Evolutionary conservation across 2,797 vertebrate genomes (phyloP).

Genomic region (Catamblyrhynchus diadema): DNA sequence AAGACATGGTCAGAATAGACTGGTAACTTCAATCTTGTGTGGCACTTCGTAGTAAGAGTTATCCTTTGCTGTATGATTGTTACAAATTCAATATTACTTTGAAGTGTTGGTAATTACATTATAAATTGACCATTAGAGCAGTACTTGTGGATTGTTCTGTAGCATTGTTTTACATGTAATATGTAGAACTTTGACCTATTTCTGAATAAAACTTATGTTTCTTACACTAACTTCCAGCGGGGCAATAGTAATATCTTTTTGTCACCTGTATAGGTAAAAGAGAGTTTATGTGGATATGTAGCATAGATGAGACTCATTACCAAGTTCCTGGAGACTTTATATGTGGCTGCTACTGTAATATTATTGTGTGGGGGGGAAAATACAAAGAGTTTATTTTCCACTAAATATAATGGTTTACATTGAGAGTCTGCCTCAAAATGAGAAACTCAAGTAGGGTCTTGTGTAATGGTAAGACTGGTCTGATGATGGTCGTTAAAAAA

Average conservation of each 20-base stretch:
- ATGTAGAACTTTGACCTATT: not conserved
- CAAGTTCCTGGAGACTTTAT: not conserved
- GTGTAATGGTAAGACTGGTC: not conserved
- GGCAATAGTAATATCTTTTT: not conserved
- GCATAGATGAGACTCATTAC: not conserved
- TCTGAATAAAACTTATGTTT: not conserved
- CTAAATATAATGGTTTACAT: not conserved
- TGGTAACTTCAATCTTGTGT: not conserved
- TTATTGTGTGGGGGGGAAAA: not conserved
- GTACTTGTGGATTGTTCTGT: not conserved
- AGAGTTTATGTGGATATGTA: not conserved
- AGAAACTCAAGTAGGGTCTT: not conserved
- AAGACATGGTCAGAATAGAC: not conserved
- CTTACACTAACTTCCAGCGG: not conserved
- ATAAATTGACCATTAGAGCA: not conserved
- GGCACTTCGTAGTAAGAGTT: not conserved
- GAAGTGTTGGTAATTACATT: not conserved
- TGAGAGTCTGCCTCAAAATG: not conserved
- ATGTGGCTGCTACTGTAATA: not conserved
- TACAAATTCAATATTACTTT: not conserved
- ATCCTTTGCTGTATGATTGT: not conserved
- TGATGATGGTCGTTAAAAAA: not conserved
- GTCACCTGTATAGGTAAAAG: not conserved
- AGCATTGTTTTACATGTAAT: not conserved
- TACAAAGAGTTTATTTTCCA: not conserved